Evolutionary conservation across 2,888 invertebrate genomes (phyloP).

Genomic region (Drosophila subquinaria): DNA sequence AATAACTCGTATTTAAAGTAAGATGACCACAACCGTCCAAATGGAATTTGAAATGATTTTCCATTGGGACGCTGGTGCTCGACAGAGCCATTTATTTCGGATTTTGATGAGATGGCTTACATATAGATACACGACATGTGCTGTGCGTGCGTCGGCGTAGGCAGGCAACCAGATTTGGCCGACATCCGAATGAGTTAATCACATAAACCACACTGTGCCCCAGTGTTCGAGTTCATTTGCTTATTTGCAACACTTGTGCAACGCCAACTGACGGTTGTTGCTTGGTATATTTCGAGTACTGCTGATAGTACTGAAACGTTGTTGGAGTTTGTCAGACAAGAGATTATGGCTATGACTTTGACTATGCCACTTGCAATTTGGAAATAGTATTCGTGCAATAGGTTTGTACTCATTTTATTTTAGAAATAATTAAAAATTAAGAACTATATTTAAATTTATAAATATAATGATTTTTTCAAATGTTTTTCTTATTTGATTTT

Average conservation of each 20-base stretch:
- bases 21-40: constrained; percentile 35
- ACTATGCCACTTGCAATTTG: no score
- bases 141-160: constrained; percentile 28
- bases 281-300: not conserved
- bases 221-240: constrained; percentile 28
- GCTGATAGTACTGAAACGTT: not conserved
- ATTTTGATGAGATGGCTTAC: constrained; percentile 46
- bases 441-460: no score
- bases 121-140: constrained; percentile 29
- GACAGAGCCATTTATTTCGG: constrained; percentile 46
- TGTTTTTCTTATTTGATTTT: no score
- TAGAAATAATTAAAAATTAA: no score
- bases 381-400: no score
- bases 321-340: not conserved
- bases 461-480: no score
- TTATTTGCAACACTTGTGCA: constrained; percentile 45
- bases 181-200: constrained; percentile 50
- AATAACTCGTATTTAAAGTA: constrained; percentile 22
- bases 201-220: constrained; percentile 30
- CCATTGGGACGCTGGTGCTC: constrained; percentile 27
- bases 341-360: no score
- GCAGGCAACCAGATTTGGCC: constrained; percentile 52
- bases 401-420: no score
- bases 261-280: constrained; percentile 6
- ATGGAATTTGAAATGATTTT: constrained; percentile 55